phyloP scores from a whole-genome alignment of 2,888 invertebrate species.

The Platypus cylindrus region DNA sequence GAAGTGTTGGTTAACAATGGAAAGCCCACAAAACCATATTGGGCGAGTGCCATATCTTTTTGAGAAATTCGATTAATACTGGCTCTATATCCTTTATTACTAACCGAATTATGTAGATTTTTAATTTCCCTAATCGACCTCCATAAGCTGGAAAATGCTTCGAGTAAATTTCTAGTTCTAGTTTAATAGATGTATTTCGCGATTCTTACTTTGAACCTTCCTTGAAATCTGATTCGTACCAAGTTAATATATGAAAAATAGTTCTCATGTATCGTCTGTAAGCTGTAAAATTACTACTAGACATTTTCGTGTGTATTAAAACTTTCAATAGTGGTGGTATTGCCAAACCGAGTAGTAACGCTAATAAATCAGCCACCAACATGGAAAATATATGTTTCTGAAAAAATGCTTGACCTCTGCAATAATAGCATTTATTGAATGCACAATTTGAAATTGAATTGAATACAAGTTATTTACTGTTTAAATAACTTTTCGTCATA shows the following conservation, averaged over 20 bases:
- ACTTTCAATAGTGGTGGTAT: conserved; percentile 60
- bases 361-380: conserved; percentile 59
- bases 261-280: conserved; percentile 71
- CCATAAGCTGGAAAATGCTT: conserved; percentile 53
- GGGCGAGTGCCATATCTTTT: conserved; percentile 72
- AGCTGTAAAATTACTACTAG: conserved; percentile 49
- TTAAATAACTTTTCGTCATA: no score
- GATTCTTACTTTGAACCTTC: conserved; percentile 45
- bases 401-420: conserved; percentile 61
- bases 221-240: conserved; percentile 62
- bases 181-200: no score
- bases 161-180: no score
- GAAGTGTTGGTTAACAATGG: conserved; percentile 38
- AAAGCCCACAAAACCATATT: conserved; percentile 74
- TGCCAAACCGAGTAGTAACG: conserved; percentile 60
- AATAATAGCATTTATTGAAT: no score
- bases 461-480: no score
- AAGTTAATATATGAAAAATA: conserved; percentile 57
- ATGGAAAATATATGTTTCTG: conserved; percentile 55
- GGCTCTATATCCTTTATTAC: conserved; percentile 38
- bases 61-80: conserved; percentile 55
- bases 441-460: no score
- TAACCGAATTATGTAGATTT: conserved; percentile 52
- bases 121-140: conserved; percentile 54
- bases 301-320: conserved; percentile 57